phyloP scores from a whole-genome alignment of 2,113 vertebrate species.

The Myotis yumanensis region DNA sequence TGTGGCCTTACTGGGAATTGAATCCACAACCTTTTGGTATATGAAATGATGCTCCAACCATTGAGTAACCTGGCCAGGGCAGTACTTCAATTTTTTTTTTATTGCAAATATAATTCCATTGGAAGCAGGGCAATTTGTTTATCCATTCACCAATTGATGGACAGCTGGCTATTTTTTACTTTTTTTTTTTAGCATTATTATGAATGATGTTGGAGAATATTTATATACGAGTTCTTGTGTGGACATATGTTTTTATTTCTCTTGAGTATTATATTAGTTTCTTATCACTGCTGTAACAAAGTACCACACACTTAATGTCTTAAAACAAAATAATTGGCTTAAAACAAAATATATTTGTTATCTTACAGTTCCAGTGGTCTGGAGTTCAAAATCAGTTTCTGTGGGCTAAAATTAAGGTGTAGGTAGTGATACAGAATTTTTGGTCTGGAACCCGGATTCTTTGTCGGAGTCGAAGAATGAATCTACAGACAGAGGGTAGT shows the following conservation, averaged over 20 bases:
- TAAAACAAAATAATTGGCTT: background rate
- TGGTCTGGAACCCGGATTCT: too few relatives aligned
- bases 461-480: too few relatives aligned
- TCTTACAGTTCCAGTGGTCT: background rate
- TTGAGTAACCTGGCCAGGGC: too few relatives aligned
- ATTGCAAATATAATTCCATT: background rate
- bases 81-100: background rate
- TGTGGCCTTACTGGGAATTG: too few relatives aligned
- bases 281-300: background rate
- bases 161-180: background rate
- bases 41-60: too few relatives aligned
- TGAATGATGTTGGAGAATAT: background rate
- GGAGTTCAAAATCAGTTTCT: background rate
- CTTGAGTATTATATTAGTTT: background rate
- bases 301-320: background rate
- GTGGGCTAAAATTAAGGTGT: background rate
- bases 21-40: too few relatives aligned
- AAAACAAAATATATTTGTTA: background rate
- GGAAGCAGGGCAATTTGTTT: background rate
- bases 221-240: background rate
- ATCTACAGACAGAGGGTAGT: too few relatives aligned
- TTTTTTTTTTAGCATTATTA: background rate
- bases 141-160: background rate
- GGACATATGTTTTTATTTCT: background rate
- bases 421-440: too few relatives aligned